A percentile compares a stretch with the other conserved stretches of the same genome.
Evolutionary conservation across 2,797 vertebrate genomes (phyloP).

Genomic region (Neosilurus mollespiculum): DNA sequence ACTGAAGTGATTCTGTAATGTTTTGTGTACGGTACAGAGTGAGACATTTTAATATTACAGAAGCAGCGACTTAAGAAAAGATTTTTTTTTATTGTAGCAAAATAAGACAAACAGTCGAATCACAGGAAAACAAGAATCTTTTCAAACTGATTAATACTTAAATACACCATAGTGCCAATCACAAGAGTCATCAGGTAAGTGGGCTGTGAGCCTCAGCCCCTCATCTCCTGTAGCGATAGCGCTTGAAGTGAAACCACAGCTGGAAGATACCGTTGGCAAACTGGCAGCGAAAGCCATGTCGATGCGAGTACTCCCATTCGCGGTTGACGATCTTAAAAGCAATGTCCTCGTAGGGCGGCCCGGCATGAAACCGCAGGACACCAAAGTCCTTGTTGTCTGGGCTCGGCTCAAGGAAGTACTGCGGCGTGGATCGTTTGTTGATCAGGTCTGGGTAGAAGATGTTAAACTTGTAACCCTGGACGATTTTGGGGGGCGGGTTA

Average conservation of each 20-base stretch:
- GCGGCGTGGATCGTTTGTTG: constrained; percentile 91
- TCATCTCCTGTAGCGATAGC: constrained; percentile 93
- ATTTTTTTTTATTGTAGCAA: too few relatives aligned
- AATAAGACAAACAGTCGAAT: too few relatives aligned
- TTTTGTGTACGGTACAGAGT: too few relatives aligned
- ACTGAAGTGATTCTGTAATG: too few relatives aligned
- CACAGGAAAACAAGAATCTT: background rate
- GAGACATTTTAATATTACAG: too few relatives aligned
- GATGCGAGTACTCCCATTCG: constrained; percentile 97
- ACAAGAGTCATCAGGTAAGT: background rate
- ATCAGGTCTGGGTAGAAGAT: constrained; percentile 99
- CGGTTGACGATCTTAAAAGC: constrained; percentile 97
- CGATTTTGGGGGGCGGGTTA: constrained; percentile 95
- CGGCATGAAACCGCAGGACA: constrained; percentile 91
- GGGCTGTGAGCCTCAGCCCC: too few relatives aligned
- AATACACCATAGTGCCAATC: too few relatives aligned
- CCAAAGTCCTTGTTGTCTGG: constrained; percentile 95
- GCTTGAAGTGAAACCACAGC: constrained; percentile 98
- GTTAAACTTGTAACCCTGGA: constrained; percentile 99
- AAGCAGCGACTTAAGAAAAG: too few relatives aligned
- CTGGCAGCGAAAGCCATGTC: constrained; percentile 97
- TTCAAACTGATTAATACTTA: background rate
- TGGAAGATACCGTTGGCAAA: constrained; percentile 98
- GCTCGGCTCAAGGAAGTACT: constrained; percentile 97
- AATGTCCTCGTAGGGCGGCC: constrained; percentile 96